Evolutionary conservation across 1,140 invertebrate species (phyloP).

Genomic region (Phocides pigmalion): DNA sequence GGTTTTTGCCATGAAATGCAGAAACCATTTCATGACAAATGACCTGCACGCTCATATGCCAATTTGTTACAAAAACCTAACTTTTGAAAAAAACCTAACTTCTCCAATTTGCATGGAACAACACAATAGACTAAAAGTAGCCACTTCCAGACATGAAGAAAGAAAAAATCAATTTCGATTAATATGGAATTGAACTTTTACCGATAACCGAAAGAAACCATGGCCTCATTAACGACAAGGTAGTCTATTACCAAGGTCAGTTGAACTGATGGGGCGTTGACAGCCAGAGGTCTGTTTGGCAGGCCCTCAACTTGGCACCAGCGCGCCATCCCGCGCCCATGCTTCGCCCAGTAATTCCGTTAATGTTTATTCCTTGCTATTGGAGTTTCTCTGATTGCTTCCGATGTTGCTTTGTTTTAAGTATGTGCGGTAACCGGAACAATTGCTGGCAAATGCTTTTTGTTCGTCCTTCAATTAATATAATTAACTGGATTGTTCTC

Average conservation of each 20-base stretch:
- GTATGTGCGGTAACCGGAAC: conserved; percentile 20
- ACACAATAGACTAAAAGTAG: too few species aligned
- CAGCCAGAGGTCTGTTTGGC: conserved; percentile 30
- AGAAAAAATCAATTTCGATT: too few species aligned
- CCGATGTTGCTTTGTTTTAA: conserved; percentile 24
- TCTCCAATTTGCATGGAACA: too few species aligned
- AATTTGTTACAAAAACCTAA: too few species aligned
- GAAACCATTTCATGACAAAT: too few species aligned
- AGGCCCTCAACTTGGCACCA: conserved; percentile 28
- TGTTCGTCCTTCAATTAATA: not conserved
- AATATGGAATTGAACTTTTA: too few species aligned
- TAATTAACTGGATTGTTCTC: too few species aligned
- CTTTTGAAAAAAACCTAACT: too few species aligned
- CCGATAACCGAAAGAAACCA: too few species aligned
- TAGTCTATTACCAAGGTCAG: conserved; percentile 20
- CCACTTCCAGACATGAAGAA: too few species aligned
- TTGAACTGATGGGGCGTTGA: conserved; percentile 29
- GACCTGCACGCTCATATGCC: too few species aligned
- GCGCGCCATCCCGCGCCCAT: conserved; percentile 1
- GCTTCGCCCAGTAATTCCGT: conserved; percentile 24
- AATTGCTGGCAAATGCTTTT: not conserved
- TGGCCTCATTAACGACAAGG: conserved; percentile 13
- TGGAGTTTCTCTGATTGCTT: conserved; percentile 31
- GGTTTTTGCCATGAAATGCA: too few species aligned
- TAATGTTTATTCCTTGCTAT: conserved; percentile 30